phyloP scores from a whole-genome alignment of 2,113 vertebrate genomes.

The Equus quagga region DNA sequence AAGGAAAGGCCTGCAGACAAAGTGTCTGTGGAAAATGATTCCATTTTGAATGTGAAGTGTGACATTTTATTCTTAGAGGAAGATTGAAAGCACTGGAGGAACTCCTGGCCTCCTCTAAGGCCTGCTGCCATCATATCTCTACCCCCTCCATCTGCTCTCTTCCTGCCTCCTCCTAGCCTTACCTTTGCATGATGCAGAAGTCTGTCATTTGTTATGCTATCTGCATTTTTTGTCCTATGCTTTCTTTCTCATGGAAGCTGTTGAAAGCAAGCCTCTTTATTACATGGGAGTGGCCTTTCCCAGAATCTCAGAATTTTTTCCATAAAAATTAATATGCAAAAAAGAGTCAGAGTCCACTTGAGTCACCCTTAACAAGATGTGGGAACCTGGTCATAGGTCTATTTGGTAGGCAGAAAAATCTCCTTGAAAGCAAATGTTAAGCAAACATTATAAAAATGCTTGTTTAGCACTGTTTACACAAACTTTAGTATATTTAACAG shows the following conservation, averaged over 20 bases:
- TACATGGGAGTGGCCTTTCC: background rate
- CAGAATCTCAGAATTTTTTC: slow-evolving; percentile 29
- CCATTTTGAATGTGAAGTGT: background rate
- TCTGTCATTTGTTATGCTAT: background rate
- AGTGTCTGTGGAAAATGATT: background rate
- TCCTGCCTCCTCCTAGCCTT: background rate
- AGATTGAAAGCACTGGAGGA: background rate
- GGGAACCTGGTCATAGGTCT: slow-evolving; percentile 1
- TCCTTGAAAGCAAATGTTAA: slow-evolving; percentile 60
- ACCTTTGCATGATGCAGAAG: background rate
- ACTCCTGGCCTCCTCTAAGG: background rate
- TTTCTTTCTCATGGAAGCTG: slow-evolving; percentile 28
- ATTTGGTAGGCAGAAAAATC: slow-evolving; percentile 47
- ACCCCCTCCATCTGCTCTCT: fast-evolving
- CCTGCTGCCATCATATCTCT: background rate
- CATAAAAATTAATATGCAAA: slow-evolving; percentile 29
- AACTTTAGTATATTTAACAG: slow-evolving; percentile 3
- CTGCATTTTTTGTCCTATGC: background rate
- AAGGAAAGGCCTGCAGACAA: background rate
- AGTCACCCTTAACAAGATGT: slow-evolving; percentile 28
- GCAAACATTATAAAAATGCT: slow-evolving; percentile 54
- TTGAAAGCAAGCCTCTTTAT: slow-evolving; percentile 12
- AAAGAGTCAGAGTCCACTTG: slow-evolving; percentile 9
- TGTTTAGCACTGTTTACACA: slow-evolving; percentile 33
- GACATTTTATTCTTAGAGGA: slow-evolving; percentile 12